Percentiles rank a stretch among this genome's conserved stretches.
Evolutionary conservation across 2,797 vertebrate genomes (phyloP).

Genomic region (Eidolon dupreanum): DNA sequence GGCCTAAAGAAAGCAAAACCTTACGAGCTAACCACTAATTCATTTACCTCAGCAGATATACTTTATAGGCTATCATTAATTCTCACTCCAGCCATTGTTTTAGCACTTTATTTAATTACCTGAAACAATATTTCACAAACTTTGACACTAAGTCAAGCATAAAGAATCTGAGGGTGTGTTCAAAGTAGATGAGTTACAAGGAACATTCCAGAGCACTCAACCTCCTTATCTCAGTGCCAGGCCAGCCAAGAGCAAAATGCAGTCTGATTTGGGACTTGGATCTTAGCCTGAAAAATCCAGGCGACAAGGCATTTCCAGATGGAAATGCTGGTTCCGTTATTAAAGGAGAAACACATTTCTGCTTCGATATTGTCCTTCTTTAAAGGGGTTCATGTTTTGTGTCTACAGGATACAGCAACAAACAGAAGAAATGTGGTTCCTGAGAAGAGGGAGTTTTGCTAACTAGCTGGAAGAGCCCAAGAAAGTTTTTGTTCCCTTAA

Average conservation of each 20-base stretch:
- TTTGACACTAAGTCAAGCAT: conserved; percentile 41
- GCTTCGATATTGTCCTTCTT: neutral
- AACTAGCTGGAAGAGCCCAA: neutral
- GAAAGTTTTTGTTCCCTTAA: neutral
- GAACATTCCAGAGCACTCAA: neutral
- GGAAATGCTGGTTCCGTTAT: neutral
- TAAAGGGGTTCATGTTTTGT: neutral
- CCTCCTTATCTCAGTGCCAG: neutral
- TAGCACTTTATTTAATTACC: neutral
- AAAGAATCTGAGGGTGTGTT: conserved; percentile 55
- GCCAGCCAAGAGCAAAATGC: neutral
- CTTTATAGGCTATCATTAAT: conserved; percentile 52
- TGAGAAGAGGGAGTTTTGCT: neutral
- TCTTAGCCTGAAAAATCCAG: neutral
- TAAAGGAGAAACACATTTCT: neutral
- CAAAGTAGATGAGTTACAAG: neutral
- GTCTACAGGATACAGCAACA: neutral
- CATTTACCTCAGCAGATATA: conserved; percentile 25
- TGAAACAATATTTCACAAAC: conserved; percentile 50
- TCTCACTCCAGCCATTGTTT: conserved; percentile 47
- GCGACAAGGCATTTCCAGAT: neutral
- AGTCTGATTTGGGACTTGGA: neutral
- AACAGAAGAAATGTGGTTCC: neutral
- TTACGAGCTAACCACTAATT: neutral
- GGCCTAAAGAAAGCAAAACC: conserved; percentile 58